Percentiles rank a stretch among this genome's conserved stretches.
Evolutionary conservation across 1,140 invertebrate genomes (phyloP).

Genomic region (Pogonomyrmex barbatus): DNA sequence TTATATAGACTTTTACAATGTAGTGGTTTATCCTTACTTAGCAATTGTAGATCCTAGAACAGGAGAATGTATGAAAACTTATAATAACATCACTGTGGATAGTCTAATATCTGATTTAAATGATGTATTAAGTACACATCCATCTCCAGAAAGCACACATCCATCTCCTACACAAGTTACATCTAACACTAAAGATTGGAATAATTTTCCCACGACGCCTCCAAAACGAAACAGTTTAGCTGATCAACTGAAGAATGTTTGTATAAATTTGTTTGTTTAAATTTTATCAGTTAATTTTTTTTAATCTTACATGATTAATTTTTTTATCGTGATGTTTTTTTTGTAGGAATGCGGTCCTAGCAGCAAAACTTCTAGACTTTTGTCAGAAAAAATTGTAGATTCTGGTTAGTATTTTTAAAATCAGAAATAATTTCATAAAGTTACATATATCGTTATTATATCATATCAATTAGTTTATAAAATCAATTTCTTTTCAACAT

Average conservation of each 20-base stretch:
- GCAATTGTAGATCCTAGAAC: slow-evolving; percentile 92
- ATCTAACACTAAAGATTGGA: slow-evolving; percentile 73
- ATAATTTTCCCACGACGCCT: slow-evolving; percentile 67
- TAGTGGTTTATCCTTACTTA: slow-evolving; percentile 90
- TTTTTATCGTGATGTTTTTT: slow-evolving; percentile 32
- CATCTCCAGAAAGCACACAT: slow-evolving; percentile 82
- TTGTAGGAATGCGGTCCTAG: slow-evolving; percentile 69
- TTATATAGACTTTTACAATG: slow-evolving; percentile 91
- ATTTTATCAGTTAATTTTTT: slow-evolving; percentile 16
- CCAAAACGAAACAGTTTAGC: slow-evolving; percentile 67
- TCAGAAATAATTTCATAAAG: background rate
- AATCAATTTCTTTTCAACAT: background rate
- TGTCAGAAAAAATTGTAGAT: slow-evolving; percentile 69
- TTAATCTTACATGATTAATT: background rate
- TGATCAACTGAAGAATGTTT: slow-evolving; percentile 63
- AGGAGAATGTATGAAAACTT: slow-evolving; percentile 89
- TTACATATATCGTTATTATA: background rate
- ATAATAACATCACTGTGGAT: slow-evolving; percentile 86
- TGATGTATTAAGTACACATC: slow-evolving; percentile 83
- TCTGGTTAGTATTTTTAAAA: slow-evolving; percentile 32
- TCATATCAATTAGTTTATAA: background rate
- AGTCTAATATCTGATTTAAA: slow-evolving; percentile 82
- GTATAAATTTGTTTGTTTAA: slow-evolving; percentile 1
- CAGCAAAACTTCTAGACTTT: slow-evolving; percentile 76
- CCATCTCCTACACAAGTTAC: slow-evolving; percentile 71